A percentile compares a stretch with the other conserved stretches of the same genome.
Conservation (phyloP, 2,797 vertebrate species). For the Sebastes steindachneri region DNA sequence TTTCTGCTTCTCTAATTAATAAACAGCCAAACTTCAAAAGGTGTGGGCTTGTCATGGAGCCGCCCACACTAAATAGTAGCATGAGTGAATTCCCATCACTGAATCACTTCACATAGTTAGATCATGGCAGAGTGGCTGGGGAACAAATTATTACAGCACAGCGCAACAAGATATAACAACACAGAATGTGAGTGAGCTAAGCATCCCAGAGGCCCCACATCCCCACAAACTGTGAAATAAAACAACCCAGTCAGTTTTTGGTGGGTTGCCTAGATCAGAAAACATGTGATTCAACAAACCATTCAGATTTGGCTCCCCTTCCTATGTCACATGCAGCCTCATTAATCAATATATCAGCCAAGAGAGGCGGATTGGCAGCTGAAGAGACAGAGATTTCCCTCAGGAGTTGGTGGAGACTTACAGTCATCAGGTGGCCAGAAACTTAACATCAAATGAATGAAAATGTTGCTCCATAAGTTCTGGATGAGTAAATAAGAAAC, state of each 20-base stretch:
- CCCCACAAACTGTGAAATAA: background rate
- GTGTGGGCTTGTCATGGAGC: conserved; percentile 46
- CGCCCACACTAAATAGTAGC: conserved; percentile 48
- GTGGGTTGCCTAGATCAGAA: no score
- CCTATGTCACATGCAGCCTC: no score
- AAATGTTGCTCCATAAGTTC: background rate
- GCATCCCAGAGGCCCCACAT: background rate
- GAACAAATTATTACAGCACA: conserved; percentile 40
- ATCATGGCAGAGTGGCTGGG: conserved; percentile 19
- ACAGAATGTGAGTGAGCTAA: background rate
- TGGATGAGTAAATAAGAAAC: background rate
- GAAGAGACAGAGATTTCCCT: background rate
- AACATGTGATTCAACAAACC: no score
- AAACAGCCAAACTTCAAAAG: conserved; percentile 71
- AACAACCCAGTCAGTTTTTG: background rate
- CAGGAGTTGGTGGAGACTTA: background rate
- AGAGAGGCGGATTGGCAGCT: no score
- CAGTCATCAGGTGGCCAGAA: background rate
- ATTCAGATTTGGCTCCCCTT: no score
- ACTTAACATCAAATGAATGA: background rate
- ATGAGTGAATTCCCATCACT: conserved; percentile 39
- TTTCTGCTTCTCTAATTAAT: conserved; percentile 69
- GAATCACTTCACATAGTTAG: conserved; percentile 34
- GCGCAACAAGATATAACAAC: background rate
- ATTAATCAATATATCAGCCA: no score